phyloP scores from a whole-genome alignment of 2,888 invertebrate genomes.

The Biston betularia region DNA sequence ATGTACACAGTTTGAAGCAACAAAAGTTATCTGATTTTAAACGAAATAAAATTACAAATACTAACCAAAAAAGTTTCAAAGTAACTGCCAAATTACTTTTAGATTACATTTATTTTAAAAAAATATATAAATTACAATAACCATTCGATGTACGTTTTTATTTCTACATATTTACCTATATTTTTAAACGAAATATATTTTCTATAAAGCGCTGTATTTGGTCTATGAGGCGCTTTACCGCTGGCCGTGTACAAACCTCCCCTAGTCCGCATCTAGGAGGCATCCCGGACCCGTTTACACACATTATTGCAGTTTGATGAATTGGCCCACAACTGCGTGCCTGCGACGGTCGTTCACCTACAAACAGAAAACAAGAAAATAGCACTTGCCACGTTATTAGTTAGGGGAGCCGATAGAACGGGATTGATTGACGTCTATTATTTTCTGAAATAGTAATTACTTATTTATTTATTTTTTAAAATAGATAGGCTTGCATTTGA shows the following conservation, averaged over 20 bases:
- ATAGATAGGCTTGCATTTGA: too few species aligned
- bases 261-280: conserved; percentile 69
- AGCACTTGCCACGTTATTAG: conserved; percentile 17
- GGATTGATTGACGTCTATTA: neutral
- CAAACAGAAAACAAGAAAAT: conserved; percentile 39
- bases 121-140: too few species aligned
- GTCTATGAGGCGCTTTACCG: conserved; percentile 65
- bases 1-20: too few species aligned
- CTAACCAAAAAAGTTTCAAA: too few species aligned
- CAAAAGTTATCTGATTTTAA: too few species aligned
- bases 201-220: conserved; percentile 37
- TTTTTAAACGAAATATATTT: neutral
- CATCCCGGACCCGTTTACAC: conserved; percentile 71
- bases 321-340: conserved; percentile 63
- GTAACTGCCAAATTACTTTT: too few species aligned
- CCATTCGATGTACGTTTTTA: too few species aligned
- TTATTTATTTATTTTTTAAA: too few species aligned
- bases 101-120: too few species aligned
- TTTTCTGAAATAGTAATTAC: neutral
- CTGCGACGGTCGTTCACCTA: conserved; percentile 72
- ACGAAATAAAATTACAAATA: too few species aligned
- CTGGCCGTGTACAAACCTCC: conserved; percentile 56
- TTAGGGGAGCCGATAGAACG: conserved; percentile 5
- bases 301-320: conserved; percentile 80
- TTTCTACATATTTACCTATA: too few species aligned